Conservation (phyloP, 1,140 invertebrate species). For the Bombus impatiens region DNA sequence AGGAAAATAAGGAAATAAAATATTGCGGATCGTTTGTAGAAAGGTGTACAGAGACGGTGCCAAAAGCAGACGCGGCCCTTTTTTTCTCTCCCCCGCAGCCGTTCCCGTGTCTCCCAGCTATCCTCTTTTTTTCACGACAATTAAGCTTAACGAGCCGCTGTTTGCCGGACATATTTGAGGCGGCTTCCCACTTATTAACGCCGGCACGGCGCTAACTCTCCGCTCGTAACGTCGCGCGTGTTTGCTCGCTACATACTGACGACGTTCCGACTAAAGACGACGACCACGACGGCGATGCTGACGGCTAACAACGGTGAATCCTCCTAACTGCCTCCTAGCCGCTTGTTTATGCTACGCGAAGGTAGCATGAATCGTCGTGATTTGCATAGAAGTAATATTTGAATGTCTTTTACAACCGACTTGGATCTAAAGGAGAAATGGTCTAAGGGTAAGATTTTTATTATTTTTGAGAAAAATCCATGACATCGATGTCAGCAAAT, state of each 20-base stretch:
- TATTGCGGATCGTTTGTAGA: slow-evolving; percentile 32
- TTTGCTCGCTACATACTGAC: slow-evolving; percentile 64
- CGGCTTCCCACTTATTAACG: slow-evolving; percentile 76
- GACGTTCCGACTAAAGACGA: slow-evolving; percentile 46
- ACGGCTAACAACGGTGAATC: slow-evolving; percentile 30
- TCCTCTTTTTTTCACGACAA: slow-evolving; percentile 69
- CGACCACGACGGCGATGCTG: slow-evolving; percentile 16
- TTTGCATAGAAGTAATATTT: neutral
- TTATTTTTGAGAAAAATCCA: too few species aligned
- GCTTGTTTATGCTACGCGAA: slow-evolving; percentile 38
- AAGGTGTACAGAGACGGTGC: slow-evolving; percentile 49
- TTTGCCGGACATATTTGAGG: slow-evolving; percentile 74
- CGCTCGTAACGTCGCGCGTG: slow-evolving; percentile 66
- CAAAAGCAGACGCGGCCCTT: slow-evolving; percentile 42
- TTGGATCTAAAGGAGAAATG: neutral
- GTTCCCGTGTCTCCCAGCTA: neutral
- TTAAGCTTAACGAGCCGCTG: slow-evolving; percentile 75
- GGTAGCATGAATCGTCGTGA: neutral
- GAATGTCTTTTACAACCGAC: neutral
- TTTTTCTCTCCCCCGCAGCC: neutral
- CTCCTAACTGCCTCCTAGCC: slow-evolving; percentile 45
- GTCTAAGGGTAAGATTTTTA: neutral
- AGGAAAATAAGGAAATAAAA: slow-evolving; percentile 28
- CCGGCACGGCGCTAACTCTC: slow-evolving; percentile 70
- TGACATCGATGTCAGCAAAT: too few species aligned